Evolutionary conservation across 1,140 invertebrate species (phyloP), one percentile per base, ranked within the genome.

Genomic region (Panagrolaimus sp.): DNA sequence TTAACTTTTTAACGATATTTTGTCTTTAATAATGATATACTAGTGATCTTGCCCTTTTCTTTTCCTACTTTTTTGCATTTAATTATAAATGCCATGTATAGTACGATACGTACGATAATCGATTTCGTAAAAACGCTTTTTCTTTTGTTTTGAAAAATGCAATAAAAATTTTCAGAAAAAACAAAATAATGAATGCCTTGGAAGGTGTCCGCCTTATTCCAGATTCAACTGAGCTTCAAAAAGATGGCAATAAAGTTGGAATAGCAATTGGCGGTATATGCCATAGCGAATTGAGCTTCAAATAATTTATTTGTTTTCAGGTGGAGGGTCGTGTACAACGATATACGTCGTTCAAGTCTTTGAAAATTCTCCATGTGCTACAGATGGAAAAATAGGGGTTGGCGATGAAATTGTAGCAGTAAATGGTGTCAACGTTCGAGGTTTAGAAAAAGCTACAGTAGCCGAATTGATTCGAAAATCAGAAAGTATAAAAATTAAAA

Each of bases 361-460:
- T 84, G 96, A 98, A 83, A 95, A 96, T 79, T 97, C 94, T 0
- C 92, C 96, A 31, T 92, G 93, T 1, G 88, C 92, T 0, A 86
- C 87, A 73, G 92, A 96, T 81, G 92, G 91, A 5, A 93, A 91
- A 4, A 84, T 97, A 2, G 91, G 94, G 84, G 91, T 92, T 71
- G 96, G 96, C 1, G 96, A 99, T 86, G 96, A 98, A 84, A 86
- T 99, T 69, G 89, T 96, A 5, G 91, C 90, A 0, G 91, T 99
- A 2, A 97, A 96, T 84, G 90, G 90, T 1, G 88, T 89, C 70
- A 89, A 89, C 9, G 92, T 97, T 0, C 97, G 96, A 85, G 93
- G 94, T n/a, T 92, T 93, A 84, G 96, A 93, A 1, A 98, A 98
- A 87, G 91, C 93, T 2, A 93, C 97, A 86, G 95, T 98, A 0